Evolutionary conservation across 2,113 vertebrate species (phyloP).

Genomic region (Varanus salvator): DNA sequence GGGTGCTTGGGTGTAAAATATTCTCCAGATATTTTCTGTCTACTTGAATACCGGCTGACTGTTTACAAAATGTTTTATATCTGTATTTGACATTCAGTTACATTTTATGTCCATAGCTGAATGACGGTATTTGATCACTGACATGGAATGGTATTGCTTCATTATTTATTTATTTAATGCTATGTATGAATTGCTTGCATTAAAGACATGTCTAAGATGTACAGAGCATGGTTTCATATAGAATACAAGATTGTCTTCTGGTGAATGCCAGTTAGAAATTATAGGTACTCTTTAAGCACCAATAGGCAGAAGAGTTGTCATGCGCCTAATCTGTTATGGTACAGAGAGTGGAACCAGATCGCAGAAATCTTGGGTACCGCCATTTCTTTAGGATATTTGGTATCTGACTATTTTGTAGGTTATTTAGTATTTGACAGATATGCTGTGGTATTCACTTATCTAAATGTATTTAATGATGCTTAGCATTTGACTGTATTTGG

Average conservation of each 20-base stretch:
- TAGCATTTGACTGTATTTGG: background rate
- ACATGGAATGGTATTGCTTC: background rate
- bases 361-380: too few relatives aligned
- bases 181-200: too few relatives aligned
- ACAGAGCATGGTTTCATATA: too few relatives aligned
- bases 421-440: background rate
- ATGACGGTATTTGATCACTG: background rate
- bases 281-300: too few relatives aligned
- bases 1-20: background rate
- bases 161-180: too few relatives aligned
- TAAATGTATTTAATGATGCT: background rate
- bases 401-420: background rate
- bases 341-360: too few relatives aligned
- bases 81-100: background rate
- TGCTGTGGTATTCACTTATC: background rate
- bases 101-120: background rate
- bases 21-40: background rate
- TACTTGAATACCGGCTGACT: background rate
- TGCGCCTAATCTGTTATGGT: too few relatives aligned
- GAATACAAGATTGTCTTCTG: too few relatives aligned
- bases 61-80: background rate
- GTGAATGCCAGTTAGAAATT: too few relatives aligned
- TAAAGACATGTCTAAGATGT: too few relatives aligned
- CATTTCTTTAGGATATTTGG: too few relatives aligned
- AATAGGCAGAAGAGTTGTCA: too few relatives aligned